Percentiles rank a stretch among this genome's conserved stretches.
Conservation (phyloP, 1,140 invertebrate species). For the Microplitis mediator region DNA sequence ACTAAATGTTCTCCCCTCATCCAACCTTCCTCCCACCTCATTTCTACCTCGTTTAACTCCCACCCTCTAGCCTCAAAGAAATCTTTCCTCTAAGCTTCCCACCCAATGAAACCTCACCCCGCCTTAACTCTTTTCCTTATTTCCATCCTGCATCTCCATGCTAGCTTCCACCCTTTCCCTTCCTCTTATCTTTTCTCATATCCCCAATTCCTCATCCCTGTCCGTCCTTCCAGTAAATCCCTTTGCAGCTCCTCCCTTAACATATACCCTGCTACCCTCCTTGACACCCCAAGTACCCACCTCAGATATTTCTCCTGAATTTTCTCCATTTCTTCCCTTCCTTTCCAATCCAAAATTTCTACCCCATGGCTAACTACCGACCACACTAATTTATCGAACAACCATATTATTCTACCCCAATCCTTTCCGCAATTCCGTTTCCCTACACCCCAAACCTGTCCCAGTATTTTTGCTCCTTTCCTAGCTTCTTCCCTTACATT, state of each 20-base stretch:
- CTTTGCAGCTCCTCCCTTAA: conserved; percentile 23
- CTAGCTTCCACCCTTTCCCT: not conserved
- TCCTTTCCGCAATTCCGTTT: not conserved
- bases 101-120: not conserved
- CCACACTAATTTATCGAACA: conserved; percentile 6
- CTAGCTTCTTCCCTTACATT: not conserved
- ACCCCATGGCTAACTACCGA: not conserved
- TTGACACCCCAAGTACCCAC: conserved; percentile 5
- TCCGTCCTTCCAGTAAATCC: not conserved
- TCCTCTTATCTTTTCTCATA: not conserved
- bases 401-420: not conserved
- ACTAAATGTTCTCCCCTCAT: too few relatives aligned
- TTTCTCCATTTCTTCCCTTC: not conserved
- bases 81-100: conserved; percentile 3
- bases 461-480: conserved; percentile 4
- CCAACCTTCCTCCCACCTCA: too few relatives aligned
- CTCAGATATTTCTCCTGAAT: conserved; percentile 15
- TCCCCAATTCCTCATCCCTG: conserved; percentile 3
- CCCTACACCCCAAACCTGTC: conserved; percentile 9
- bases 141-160: conserved; percentile 15
- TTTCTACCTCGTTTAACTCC: not conserved
- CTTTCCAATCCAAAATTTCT: not conserved
- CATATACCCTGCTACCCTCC: conserved; percentile 15
- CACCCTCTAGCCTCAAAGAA: not conserved
- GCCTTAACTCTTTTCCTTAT: not conserved